Evolutionary conservation across 2,888 invertebrate genomes (phyloP).

Genomic region (Esperia sulphurella): DNA sequence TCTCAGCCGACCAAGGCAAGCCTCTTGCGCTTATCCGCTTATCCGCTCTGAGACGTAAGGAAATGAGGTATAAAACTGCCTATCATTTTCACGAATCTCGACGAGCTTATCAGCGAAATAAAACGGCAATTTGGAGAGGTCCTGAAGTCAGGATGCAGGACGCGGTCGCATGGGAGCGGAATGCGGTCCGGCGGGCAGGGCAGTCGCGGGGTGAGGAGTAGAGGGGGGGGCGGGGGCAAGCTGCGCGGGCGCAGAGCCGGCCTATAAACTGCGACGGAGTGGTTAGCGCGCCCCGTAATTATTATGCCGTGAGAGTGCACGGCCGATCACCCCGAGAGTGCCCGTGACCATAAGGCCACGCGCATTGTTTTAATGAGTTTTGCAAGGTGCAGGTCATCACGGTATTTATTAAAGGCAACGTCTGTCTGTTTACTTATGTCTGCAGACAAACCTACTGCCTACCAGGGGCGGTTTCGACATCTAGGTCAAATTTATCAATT

Average conservation of each 20-base stretch:
- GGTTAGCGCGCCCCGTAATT: constrained; percentile 33
- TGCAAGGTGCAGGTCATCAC: constrained; percentile 23
- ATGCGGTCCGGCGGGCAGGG: constrained; percentile 61
- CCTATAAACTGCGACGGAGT: constrained; percentile 59
- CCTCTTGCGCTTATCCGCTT: too few species aligned
- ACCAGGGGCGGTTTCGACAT: too few species aligned
- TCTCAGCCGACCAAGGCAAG: too few species aligned
- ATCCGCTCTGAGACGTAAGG: too few species aligned
- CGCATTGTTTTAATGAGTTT: constrained; percentile 43
- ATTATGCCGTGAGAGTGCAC: constrained; percentile 63
- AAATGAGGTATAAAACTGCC: too few species aligned
- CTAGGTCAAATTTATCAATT: too few species aligned
- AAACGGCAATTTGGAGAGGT: constrained; percentile 69
- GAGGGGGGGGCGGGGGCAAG: constrained; percentile 15
- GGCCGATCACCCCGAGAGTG: constrained; percentile 56
- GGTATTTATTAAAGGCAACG: neutral
- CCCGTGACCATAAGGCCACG: constrained; percentile 41
- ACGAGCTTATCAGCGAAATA: constrained; percentile 46
- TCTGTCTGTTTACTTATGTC: neutral
- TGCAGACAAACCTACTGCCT: neutral
- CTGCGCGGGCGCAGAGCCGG: constrained; percentile 42
- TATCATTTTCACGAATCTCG: constrained; percentile 12
- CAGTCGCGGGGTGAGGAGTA: constrained; percentile 20
- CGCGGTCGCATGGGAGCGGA: constrained; percentile 77
- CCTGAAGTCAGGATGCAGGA: constrained; percentile 59